Conservation (phyloP, 2,797 vertebrate species). For the Aulostomus chinensis region DNA sequence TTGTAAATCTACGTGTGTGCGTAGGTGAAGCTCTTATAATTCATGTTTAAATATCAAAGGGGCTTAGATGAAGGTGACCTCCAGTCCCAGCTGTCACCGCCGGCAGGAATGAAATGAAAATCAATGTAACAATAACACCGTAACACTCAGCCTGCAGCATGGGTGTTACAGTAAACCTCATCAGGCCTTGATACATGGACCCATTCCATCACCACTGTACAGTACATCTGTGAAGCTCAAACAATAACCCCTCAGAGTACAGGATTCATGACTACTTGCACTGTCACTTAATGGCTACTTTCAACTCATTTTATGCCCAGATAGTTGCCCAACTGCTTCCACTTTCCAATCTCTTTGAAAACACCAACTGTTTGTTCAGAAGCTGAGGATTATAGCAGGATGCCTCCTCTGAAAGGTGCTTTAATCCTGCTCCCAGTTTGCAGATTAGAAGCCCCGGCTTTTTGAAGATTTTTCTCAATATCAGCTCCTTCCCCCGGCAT, state of each 20-base stretch:
- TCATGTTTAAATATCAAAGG: slow-evolving; percentile 8
- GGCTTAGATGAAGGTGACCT: slow-evolving; percentile 34
- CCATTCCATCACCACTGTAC: too few relatives aligned
- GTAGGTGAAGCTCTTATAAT: slow-evolving; percentile 8
- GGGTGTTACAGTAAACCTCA: too few relatives aligned
- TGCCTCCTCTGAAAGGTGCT: slow-evolving; percentile 51
- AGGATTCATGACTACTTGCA: too few relatives aligned
- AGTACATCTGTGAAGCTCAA: too few relatives aligned
- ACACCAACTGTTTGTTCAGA: slow-evolving; percentile 49
- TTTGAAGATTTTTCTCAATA: slow-evolving; percentile 69
- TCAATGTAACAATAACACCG: slow-evolving; percentile 5
- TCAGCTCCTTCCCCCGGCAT: slow-evolving; percentile 44
- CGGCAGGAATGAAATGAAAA: slow-evolving; percentile 18
- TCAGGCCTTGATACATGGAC: too few relatives aligned
- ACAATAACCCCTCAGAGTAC: too few relatives aligned
- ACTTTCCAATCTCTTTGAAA: slow-evolving; percentile 30
- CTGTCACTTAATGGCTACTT: too few relatives aligned
- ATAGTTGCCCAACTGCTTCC: slow-evolving; percentile 13
- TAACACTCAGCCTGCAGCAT: slow-evolving; percentile 8
- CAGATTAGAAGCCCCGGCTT: slow-evolving; percentile 57
- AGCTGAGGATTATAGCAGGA: slow-evolving; percentile 57
- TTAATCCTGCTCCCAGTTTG: slow-evolving; percentile 64
- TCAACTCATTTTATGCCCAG: slow-evolving; percentile 13
- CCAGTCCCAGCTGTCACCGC: slow-evolving; percentile 1
- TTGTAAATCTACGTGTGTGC: slow-evolving; percentile 16